phyloP scores from a whole-genome alignment of 2,888 invertebrate species.

The Phragmatobia fuliginosa region DNA sequence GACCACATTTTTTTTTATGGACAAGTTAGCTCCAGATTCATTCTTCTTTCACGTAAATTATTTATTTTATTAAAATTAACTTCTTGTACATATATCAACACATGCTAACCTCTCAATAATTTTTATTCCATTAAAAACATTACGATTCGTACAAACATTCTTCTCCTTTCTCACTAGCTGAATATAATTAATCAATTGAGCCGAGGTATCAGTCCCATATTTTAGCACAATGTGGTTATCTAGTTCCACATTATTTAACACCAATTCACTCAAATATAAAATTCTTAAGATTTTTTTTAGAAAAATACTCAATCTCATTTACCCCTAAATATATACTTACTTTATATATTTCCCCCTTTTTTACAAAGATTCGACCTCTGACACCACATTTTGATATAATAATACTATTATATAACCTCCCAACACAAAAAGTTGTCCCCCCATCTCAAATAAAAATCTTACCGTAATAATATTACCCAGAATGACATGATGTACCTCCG shows the following conservation, averaged over 20 bases:
- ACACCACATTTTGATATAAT: background rate
- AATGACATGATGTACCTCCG: conserved; percentile 6
- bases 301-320: background rate
- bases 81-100: background rate
- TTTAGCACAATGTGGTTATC: background rate
- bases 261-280: background rate
- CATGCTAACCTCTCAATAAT: background rate
- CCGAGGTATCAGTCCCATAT: background rate
- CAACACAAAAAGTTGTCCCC: background rate
- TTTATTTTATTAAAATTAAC: background rate
- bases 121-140: background rate
- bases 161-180: background rate
- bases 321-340: background rate
- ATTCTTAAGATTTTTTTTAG: no score
- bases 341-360: background rate
- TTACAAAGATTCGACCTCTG: background rate
- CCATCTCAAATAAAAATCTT: background rate
- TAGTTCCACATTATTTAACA: background rate
- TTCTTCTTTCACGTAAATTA: background rate
- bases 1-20: background rate
- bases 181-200: background rate
- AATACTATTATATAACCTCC: background rate
- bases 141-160: background rate
- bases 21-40: background rate
- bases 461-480: background rate